Base-by-base conservation (phyloP, 2,113 vertebrate genomes). In the Anarrhichthys ocellatus region DNA sequence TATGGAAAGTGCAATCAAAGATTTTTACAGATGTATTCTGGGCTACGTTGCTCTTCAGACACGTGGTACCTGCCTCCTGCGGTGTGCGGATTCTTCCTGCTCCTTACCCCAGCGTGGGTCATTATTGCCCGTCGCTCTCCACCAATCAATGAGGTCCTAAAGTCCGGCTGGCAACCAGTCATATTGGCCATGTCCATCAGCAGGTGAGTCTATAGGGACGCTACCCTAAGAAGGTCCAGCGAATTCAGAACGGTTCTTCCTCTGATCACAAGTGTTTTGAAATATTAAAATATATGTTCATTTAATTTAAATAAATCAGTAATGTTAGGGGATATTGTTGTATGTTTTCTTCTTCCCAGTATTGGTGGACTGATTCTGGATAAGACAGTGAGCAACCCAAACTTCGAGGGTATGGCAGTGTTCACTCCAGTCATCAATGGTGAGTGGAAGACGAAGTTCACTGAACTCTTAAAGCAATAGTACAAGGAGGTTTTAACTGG, bases 151-250 rank as follows among this genome's bases (percentile, higher is more conserved):
- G 95, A 97, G 88, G 92, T 97, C 34, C 95, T 99, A n/a, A 96
- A 95, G 58, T 96, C 96, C 0, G 97, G 97, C 13, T 99, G 97
- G 98, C 93, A 96, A 74, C 98, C 98, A 0, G 96, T 99, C 42
- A 96, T 99, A n/a, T 89, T 97, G 44, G 97, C 97, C 50, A 98
- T 99, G 97, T 92, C 94, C 56, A 95, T 99, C 86, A 99, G 98
- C 96, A 99, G 98, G 97, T 99, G 78, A 75, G 66, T 9, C 0
- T 0, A 72, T 36, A 18, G 6, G 59, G 52, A 38, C 40, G 20
- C 50, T 8, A 22, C 59, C 24, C 13, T 0, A n/a, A 32, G 34
- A n/a, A 22, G 3, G 5, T 6, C n/a, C 52, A 73, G 38, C 14
- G 1, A 36, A 3, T 34, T 56, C 0, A n/a, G 20, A 22, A 18